These are phyloP conservation scores for Drosophila mimica DNA, from an alignment of 2,888 invertebrate genomes.

Conservation along the genomic window DNA sequence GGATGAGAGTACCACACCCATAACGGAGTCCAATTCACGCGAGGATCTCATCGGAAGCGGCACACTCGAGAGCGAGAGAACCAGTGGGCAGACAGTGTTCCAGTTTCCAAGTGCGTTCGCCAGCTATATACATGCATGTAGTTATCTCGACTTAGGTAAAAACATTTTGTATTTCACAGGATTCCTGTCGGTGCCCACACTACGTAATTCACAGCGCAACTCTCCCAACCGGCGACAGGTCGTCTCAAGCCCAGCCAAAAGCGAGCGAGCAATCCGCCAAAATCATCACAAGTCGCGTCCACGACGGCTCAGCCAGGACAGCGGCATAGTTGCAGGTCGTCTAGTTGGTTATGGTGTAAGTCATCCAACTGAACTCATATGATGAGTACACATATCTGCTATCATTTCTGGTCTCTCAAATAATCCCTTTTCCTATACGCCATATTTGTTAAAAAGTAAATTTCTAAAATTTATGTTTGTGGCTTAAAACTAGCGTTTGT, in stretches of 20 bases:
- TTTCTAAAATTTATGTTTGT: too few relatives aligned
- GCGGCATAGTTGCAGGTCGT: slow-evolving; percentile 83
- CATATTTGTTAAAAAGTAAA: too few relatives aligned
- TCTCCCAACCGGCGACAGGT: slow-evolving; percentile 74
- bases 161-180: slow-evolving; percentile 46
- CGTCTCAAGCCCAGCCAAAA: slow-evolving; percentile 84
- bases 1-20: slow-evolving; percentile 74
- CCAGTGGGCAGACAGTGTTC: slow-evolving; percentile 52
- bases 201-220: slow-evolving; percentile 72
- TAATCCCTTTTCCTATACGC: background rate
- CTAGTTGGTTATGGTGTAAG: slow-evolving; percentile 76
- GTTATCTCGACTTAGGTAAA: background rate
- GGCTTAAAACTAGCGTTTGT: too few relatives aligned
- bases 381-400: background rate
- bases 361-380: background rate
- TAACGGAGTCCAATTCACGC: slow-evolving; percentile 80
- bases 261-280: slow-evolving; percentile 71
- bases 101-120: slow-evolving; percentile 70
- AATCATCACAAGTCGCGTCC: slow-evolving; percentile 64
- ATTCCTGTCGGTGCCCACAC: slow-evolving; percentile 82
- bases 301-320: slow-evolving; percentile 84
- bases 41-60: slow-evolving; percentile 79
- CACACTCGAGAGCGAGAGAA: slow-evolving; percentile 49
- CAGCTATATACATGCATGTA: background rate
- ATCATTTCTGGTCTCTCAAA: background rate